Conservation (phyloP, 2,888 invertebrate genomes). For the Brenthis ino region DNA sequence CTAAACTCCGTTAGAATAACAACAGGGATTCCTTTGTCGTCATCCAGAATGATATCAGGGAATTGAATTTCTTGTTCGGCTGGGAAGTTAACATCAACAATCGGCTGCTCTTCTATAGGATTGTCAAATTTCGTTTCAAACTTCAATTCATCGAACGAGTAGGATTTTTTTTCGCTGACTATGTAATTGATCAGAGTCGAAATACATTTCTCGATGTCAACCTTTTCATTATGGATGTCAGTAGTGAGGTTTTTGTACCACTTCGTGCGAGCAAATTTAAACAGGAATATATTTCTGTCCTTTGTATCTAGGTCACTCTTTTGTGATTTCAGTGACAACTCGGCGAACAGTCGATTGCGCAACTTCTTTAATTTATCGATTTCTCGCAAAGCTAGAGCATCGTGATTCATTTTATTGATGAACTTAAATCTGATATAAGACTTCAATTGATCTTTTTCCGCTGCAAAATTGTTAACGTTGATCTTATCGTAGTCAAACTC, state of each 20-base stretch:
- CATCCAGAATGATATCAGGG: slow-evolving; percentile 53
- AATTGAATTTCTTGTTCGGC: slow-evolving; percentile 53
- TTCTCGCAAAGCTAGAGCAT: slow-evolving; percentile 46
- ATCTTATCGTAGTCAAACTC: slow-evolving; percentile 50
- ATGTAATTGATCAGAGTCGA: slow-evolving; percentile 56
- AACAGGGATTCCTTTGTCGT: slow-evolving; percentile 56
- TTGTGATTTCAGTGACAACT: slow-evolving; percentile 35
- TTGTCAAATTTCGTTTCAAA: slow-evolving; percentile 44
- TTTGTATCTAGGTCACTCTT: slow-evolving; percentile 40
- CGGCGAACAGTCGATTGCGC: slow-evolving; percentile 42
- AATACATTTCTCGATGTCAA: slow-evolving; percentile 51
- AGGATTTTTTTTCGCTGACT: slow-evolving; percentile 50
- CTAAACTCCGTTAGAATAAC: slow-evolving; percentile 47
- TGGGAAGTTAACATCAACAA: slow-evolving; percentile 47
- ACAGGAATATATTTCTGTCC: slow-evolving; percentile 44
- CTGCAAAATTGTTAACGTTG: slow-evolving; percentile 45
- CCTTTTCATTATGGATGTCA: slow-evolving; percentile 33
- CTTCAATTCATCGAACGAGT: slow-evolving; percentile 51
- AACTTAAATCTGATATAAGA: slow-evolving; percentile 54
- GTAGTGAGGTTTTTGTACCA: slow-evolving; percentile 46
- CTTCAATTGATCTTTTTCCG: slow-evolving; percentile 46
- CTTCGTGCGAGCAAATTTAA: slow-evolving; percentile 42
- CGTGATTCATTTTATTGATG: slow-evolving; percentile 40
- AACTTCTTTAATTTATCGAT: slow-evolving; percentile 49
- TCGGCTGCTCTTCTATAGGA: slow-evolving; percentile 45